Conservation (phyloP, 2,797 vertebrate genomes). For the Neosilurus hyrtlii region DNA sequence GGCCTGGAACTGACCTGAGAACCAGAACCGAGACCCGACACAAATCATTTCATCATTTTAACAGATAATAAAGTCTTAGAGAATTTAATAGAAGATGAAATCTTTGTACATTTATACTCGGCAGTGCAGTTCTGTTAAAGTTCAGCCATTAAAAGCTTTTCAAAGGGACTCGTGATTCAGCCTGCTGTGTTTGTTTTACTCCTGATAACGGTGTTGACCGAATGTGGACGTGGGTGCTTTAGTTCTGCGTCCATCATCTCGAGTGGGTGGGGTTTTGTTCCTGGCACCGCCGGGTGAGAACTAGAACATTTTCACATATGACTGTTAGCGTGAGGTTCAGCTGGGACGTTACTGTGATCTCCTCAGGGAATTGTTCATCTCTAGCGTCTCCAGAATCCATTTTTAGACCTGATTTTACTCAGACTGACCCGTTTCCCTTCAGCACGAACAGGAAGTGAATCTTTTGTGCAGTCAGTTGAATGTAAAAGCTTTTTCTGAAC, state of each 20-base stretch:
- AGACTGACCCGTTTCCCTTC: not conserved
- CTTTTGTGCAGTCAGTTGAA: not conserved
- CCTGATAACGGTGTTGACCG: constrained; percentile 63
- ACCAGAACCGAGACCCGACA: not conserved
- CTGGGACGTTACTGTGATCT: not conserved
- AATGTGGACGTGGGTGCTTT: constrained; percentile 38
- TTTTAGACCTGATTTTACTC: not conserved
- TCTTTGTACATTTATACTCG: no score
- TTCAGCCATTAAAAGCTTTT: not conserved
- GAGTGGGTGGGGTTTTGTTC: not conserved
- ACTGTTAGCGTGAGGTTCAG: not conserved
- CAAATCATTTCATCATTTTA: not conserved
- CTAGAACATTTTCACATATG: not conserved
- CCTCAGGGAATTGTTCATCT: no score
- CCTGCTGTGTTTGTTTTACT: constrained; percentile 59
- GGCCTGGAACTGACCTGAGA: constrained; percentile 73
- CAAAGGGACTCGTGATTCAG: constrained; percentile 28
- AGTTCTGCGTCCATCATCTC: constrained; percentile 31
- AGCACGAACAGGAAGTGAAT: not conserved
- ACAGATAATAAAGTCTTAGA: not conserved
- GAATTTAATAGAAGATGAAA: not conserved
- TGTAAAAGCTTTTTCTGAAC: not conserved
- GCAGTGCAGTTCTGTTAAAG: not conserved
- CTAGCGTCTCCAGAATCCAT: not conserved
- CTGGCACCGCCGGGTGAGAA: no score